Percentiles rank a stretch among this genome's conserved stretches.
phyloP scores from a whole-genome alignment of 2,113 vertebrate species.

The Psophia crepitans region DNA sequence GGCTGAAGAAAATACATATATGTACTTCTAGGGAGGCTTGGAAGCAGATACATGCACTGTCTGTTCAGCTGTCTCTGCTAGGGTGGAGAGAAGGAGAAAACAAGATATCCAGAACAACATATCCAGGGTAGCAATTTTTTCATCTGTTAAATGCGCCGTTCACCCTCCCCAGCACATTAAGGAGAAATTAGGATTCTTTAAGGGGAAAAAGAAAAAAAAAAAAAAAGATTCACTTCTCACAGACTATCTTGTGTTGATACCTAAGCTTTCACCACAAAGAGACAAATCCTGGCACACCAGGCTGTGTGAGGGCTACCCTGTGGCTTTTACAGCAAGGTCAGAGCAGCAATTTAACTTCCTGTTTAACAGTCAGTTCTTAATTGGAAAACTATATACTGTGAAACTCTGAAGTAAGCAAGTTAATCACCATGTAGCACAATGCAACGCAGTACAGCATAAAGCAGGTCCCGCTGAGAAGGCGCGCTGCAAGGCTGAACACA shows the following conservation, averaged over 20 bases:
- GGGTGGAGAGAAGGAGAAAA: not conserved
- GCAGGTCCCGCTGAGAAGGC: not conserved
- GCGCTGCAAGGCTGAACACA: not conserved
- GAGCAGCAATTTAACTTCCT: not conserved
- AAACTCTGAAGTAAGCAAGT: not conserved
- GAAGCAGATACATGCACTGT: not conserved
- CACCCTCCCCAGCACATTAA: fast-evolving
- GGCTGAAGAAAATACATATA: not conserved
- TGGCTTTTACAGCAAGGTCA: not conserved
- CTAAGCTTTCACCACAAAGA: not conserved
- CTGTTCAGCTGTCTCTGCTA: not conserved
- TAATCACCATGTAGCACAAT: not conserved
- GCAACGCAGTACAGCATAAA: fast-evolving
- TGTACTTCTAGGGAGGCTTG: not conserved
- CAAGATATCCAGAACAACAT: fast-evolving
- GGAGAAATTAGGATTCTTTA: not conserved
- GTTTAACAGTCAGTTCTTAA: not conserved
- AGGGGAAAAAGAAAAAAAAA: too few relatives aligned
- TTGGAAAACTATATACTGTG: not conserved
- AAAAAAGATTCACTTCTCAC: not conserved
- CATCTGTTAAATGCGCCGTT: not conserved
- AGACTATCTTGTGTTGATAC: not conserved
- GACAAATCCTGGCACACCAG: not conserved
- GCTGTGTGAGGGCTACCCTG: not conserved
- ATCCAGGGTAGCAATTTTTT: not conserved